Evolutionary conservation across 2,888 invertebrate species (phyloP).

Genomic region (Thera obeliscata): DNA sequence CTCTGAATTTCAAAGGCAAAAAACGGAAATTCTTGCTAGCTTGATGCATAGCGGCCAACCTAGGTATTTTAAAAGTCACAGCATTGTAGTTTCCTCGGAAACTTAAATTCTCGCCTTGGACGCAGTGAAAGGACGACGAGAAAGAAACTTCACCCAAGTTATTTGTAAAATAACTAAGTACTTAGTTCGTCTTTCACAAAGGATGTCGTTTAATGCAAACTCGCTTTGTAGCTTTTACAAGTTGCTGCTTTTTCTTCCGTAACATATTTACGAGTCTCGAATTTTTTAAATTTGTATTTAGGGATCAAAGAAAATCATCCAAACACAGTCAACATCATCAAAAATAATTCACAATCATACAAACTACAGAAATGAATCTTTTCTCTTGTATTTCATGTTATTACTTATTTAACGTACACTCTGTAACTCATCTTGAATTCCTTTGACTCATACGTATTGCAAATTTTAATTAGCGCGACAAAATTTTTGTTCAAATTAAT

Average conservation of each 20-base stretch:
- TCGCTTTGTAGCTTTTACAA: constrained; percentile 46
- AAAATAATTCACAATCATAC: too few relatives aligned
- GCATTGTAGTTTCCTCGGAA: constrained; percentile 42
- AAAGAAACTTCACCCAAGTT: constrained; percentile 54
- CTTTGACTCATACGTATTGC: too few relatives aligned
- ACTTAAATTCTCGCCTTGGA: constrained; percentile 46
- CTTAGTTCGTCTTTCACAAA: constrained; percentile 50
- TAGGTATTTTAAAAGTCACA: constrained; percentile 30
- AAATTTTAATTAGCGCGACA: too few relatives aligned
- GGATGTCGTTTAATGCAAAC: constrained; percentile 55
- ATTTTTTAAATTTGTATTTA: too few relatives aligned
- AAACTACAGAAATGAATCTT: too few relatives aligned
- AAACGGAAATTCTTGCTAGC: constrained; percentile 13
- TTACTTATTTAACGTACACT: too few relatives aligned
- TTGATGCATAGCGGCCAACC: constrained; percentile 9
- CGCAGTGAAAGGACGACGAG: constrained; percentile 52
- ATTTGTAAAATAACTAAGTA: constrained; percentile 52
- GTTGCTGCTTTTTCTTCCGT: constrained; percentile 43
- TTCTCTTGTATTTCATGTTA: too few relatives aligned
- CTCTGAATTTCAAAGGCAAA: constrained; percentile 1
- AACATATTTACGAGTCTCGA: constrained; percentile 17
- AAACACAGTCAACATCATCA: too few relatives aligned
- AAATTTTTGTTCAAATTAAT: too few relatives aligned
- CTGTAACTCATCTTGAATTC: too few relatives aligned
- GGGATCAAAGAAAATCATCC: too few relatives aligned